Conservation (phyloP, 2,797 vertebrate genomes). For the Babyrousa celebensis region DNA sequence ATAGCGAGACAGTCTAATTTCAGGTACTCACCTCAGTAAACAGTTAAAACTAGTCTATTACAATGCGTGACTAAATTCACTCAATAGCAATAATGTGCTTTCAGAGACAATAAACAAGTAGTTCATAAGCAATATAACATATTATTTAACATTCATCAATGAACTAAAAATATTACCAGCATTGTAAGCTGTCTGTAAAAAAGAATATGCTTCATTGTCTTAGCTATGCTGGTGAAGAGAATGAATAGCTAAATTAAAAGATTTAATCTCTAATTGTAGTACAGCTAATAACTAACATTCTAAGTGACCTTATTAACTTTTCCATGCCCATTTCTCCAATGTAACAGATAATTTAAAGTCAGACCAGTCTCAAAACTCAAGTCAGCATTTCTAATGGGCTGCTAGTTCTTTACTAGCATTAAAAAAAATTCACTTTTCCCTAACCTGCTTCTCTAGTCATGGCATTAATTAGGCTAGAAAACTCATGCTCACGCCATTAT, state of each 20-base stretch:
- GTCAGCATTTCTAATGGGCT: background rate
- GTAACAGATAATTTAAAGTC: background rate
- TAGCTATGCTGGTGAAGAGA: background rate
- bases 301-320: background rate
- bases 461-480: background rate
- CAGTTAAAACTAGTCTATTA: background rate
- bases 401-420: background rate
- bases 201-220: constrained; percentile 18
- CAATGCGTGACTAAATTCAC: background rate
- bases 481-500: background rate
- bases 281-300: background rate
- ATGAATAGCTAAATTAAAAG: constrained; percentile 12
- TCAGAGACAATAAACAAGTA: background rate
- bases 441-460: constrained; percentile 16
- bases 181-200: background rate
- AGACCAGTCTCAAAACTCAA: constrained; percentile 3
- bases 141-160: background rate
- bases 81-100: background rate
- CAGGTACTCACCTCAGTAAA: background rate
- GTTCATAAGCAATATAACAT: background rate
- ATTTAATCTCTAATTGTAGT: background rate
- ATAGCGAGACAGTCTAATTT: background rate
- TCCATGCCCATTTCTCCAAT: constrained; percentile 8
- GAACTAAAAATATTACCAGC: background rate
- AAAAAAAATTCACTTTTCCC: constrained; percentile 22